A percentile compares a stretch with the other conserved stretches of the same genome.
Evolutionary conservation across 2,113 vertebrate species (phyloP).

Genomic region (Anthoscopus minutus): DNA sequence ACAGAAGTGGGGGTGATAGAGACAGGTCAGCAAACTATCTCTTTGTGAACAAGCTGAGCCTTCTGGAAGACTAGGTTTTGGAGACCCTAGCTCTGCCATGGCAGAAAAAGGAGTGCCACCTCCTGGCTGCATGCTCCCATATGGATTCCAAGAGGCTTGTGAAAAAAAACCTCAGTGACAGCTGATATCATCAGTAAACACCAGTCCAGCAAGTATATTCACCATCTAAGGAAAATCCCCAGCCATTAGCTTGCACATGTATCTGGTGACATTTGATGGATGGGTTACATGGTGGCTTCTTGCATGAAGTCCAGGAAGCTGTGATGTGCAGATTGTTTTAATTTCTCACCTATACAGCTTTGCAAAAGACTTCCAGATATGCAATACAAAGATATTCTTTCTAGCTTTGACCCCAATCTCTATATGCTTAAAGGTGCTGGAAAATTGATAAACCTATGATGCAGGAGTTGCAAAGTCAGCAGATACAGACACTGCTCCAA

Average conservation of each 20-base stretch:
- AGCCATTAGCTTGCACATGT: background rate
- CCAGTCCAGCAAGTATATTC: background rate
- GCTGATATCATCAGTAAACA: background rate
- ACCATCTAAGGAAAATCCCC: background rate
- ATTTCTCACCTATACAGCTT: background rate
- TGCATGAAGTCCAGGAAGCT: background rate
- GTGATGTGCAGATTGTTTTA: background rate
- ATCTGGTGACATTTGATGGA: background rate
- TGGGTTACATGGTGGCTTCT: background rate
- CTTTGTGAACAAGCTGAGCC: background rate
- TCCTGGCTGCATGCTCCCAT: background rate
- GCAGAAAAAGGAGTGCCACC: background rate
- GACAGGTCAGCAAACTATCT: background rate
- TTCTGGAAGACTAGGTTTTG: background rate
- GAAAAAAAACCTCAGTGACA: background rate
- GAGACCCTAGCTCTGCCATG: background rate
- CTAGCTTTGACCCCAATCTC: background rate
- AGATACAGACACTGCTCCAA: background rate
- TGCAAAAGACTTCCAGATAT: background rate
- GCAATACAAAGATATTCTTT: background rate
- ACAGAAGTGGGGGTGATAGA: background rate
- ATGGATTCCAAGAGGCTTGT: background rate
- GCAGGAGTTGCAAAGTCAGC: background rate
- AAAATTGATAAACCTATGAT: background rate
- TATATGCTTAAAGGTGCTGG: background rate